Percentiles rank a stretch among this genome's conserved stretches.
Evolutionary conservation across 2,113 vertebrate genomes (phyloP).

Genomic region (Mormyrus iriodes): DNA sequence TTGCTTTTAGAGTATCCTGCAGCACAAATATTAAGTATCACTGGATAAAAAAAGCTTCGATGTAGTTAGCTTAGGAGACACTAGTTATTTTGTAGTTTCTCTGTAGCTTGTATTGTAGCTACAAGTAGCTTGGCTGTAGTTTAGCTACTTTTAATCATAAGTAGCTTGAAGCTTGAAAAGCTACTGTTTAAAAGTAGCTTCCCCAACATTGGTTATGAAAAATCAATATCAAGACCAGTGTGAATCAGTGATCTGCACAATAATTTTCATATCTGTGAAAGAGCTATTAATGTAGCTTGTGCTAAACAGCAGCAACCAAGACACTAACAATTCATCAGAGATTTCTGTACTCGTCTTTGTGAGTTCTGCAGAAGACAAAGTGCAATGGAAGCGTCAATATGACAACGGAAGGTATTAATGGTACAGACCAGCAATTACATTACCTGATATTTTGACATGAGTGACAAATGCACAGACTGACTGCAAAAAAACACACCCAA

Average conservation of each 20-base stretch:
- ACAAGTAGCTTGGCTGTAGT: too few species aligned
- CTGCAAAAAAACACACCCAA: constrained; percentile 1
- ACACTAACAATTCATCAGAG: background rate
- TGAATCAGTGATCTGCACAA: background rate
- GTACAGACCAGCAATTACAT: background rate
- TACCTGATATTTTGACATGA: background rate
- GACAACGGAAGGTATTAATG: background rate
- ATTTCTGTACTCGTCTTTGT: background rate
- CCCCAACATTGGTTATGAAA: too few species aligned
- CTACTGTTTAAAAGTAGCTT: too few species aligned
- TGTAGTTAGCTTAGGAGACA: too few species aligned
- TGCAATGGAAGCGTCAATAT: background rate
- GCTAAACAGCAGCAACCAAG: too few species aligned
- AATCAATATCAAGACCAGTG: background rate
- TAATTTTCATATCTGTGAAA: background rate
- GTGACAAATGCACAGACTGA: background rate
- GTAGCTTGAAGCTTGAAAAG: too few species aligned
- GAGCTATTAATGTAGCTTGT: background rate
- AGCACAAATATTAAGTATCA: too few species aligned
- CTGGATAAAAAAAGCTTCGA: too few species aligned
- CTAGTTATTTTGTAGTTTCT: too few species aligned
- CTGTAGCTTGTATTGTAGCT: too few species aligned
- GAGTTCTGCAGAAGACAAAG: background rate
- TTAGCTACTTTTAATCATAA: too few species aligned
- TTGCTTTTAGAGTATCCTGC: too few species aligned